Percentiles rank a stretch among this genome's conserved stretches.
These are phyloP conservation scores for Zonitis immaculata DNA, from an alignment of 2,888 invertebrate species.

Conservation along the genomic window DNA sequence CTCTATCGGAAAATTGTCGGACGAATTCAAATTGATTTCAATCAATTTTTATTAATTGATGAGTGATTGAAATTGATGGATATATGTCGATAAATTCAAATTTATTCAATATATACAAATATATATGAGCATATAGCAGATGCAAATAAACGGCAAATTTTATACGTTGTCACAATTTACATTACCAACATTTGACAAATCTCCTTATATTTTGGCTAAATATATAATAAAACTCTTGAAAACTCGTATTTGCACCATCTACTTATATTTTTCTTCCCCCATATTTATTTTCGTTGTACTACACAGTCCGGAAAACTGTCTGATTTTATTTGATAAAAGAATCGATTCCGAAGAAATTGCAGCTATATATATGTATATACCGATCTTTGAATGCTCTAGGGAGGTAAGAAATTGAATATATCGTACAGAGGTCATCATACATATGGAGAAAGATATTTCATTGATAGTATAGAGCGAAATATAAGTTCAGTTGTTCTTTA, in stretches of 20 bases:
- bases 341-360: not conserved
- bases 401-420: not conserved
- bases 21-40: no score
- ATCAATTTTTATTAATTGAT: no score
- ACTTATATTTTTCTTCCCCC: no score
- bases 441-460: no score
- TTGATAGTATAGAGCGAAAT: no score
- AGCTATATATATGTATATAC: no score
- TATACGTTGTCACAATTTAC: not conserved
- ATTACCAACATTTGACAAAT: not conserved
- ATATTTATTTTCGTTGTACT: not conserved
- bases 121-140: no score
- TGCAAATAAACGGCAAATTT: not conserved
- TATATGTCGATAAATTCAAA: not conserved
- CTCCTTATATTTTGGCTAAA: not conserved
- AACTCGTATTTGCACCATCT: no score
- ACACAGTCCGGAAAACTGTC: not conserved
- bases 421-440: no score
- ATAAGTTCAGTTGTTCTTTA: no score
- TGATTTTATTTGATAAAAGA: not conserved
- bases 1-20: no score
- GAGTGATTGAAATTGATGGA: not conserved
- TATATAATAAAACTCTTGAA: not conserved
- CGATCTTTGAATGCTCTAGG: not conserved
- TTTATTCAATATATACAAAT: no score